phyloP scores from a whole-genome alignment of 1,140 invertebrate species.

The Notospermus geniculatus region DNA sequence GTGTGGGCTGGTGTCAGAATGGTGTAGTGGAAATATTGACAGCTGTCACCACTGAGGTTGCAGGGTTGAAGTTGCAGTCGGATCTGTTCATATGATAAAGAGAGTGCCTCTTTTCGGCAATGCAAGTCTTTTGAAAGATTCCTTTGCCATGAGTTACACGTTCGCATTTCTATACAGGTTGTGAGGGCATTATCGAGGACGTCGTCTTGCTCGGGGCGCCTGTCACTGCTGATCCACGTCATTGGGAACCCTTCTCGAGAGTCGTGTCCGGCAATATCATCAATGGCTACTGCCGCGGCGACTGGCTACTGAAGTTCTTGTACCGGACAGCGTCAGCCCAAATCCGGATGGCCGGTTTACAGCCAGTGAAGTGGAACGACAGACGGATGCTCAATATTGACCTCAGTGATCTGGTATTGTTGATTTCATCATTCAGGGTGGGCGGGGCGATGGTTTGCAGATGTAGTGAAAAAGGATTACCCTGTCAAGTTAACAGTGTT shows the following conservation, averaged over 20 bases:
- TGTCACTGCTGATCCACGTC: constrained; percentile 57
- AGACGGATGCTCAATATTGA: constrained; percentile 65
- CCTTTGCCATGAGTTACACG: too few relatives aligned
- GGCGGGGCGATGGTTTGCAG: too few relatives aligned
- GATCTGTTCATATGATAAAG: too few relatives aligned
- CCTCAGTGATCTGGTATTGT: constrained; percentile 61
- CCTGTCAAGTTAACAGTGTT: neutral
- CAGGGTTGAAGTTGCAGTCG: too few relatives aligned
- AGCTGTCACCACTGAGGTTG: too few relatives aligned
- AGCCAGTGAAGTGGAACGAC: constrained; percentile 61
- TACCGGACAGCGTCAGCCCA: constrained; percentile 65
- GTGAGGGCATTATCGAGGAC: constrained; percentile 70
- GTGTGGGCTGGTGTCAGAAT: too few relatives aligned
- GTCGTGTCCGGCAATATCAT: constrained; percentile 67
- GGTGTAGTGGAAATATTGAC: too few relatives aligned
- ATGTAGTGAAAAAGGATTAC: neutral
- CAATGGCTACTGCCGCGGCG: constrained; percentile 68
- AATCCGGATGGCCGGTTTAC: constrained; percentile 64
- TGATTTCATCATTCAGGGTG: constrained; percentile 10
- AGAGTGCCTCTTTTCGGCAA: too few relatives aligned
- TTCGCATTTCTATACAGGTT: constrained; percentile 43
- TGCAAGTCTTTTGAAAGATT: too few relatives aligned
- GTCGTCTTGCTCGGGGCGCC: constrained; percentile 71
- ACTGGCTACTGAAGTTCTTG: constrained; percentile 70
- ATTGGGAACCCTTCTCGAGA: constrained; percentile 61